A percentile compares a stretch with the other conserved stretches of the same genome.
Conservation (phyloP, 2,888 invertebrate genomes). For the Amaurobius ferox region DNA sequence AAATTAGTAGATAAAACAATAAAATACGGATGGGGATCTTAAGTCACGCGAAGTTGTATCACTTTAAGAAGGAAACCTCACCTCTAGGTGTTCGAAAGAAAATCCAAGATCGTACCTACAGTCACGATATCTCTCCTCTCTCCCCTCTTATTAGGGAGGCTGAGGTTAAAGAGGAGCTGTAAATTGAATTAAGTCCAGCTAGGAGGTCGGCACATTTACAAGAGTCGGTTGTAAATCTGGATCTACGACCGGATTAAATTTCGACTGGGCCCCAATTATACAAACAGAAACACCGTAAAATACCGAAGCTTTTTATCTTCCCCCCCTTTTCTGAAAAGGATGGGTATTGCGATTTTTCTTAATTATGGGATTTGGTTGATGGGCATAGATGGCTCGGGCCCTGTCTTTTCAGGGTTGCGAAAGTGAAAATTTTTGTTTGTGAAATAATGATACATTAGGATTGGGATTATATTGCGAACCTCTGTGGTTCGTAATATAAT, state of each 20-base stretch:
- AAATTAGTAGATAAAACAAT: no score
- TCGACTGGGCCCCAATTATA: conserved; percentile 46
- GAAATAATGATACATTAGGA: no score
- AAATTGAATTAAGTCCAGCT: conserved; percentile 64
- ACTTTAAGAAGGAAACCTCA: conserved; percentile 39
- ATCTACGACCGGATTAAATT: conserved; percentile 29
- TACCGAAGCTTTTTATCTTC: no score
- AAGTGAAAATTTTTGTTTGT: no score
- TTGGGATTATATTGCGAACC: no score
- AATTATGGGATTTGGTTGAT: no score
- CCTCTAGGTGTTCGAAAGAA: conserved; percentile 58
- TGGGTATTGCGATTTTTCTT: no score
- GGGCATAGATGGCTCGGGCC: no score
- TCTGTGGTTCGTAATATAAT: no score
- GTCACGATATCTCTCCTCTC: conserved; percentile 50
- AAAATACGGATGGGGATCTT: background rate
- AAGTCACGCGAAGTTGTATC: conserved; percentile 62
- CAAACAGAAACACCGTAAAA: conserved; percentile 33
- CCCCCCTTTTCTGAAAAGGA: no score
- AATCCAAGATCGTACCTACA: conserved; percentile 23
- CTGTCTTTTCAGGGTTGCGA: no score
- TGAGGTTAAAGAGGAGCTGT: conserved; percentile 51
- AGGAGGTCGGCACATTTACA: conserved; percentile 38
- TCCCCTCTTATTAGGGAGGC: background rate
- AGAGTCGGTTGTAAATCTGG: conserved; percentile 44